A percentile compares a stretch with the other conserved stretches of the same genome.
Evolutionary conservation across 1,140 invertebrate genomes (phyloP).

Genomic region (Palaemon carinicauda): DNA sequence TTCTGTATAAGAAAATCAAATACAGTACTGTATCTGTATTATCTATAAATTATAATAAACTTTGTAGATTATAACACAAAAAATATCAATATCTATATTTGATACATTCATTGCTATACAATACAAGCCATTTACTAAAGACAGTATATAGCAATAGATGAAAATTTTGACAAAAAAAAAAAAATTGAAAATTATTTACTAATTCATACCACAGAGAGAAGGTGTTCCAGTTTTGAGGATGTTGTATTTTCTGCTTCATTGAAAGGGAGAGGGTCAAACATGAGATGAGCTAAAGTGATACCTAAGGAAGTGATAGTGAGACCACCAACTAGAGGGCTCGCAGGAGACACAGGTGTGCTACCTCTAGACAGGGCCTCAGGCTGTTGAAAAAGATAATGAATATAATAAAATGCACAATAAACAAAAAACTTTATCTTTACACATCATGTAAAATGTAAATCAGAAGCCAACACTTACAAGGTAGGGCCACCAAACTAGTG

Average conservation of each 20-base stretch:
- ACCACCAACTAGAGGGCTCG: slow-evolving; percentile 66
- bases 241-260: slow-evolving; percentile 84
- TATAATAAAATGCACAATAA: not conserved
- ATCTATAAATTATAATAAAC: too few relatives aligned
- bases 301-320: slow-evolving; percentile 67
- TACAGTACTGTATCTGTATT: too few relatives aligned
- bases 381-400: slow-evolving; percentile 63
- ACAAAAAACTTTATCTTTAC: too few relatives aligned
- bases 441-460: too few relatives aligned
- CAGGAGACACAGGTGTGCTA: slow-evolving; percentile 82
- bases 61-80: too few relatives aligned
- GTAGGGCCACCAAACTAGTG: too few relatives aligned
- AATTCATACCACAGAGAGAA: slow-evolving; percentile 80
- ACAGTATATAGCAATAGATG: too few relatives aligned
- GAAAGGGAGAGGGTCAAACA: slow-evolving; percentile 73
- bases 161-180: not conserved
- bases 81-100: too few relatives aligned
- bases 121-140: too few relatives aligned
- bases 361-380: slow-evolving; percentile 84
- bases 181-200: not conserved
- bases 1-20: too few relatives aligned
- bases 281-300: slow-evolving; percentile 64
- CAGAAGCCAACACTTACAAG: too few relatives aligned
- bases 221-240: slow-evolving; percentile 85
- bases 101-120: too few relatives aligned